phyloP scores from a whole-genome alignment of 2,888 invertebrate genomes.

The Dinocampus coccinellae region DNA sequence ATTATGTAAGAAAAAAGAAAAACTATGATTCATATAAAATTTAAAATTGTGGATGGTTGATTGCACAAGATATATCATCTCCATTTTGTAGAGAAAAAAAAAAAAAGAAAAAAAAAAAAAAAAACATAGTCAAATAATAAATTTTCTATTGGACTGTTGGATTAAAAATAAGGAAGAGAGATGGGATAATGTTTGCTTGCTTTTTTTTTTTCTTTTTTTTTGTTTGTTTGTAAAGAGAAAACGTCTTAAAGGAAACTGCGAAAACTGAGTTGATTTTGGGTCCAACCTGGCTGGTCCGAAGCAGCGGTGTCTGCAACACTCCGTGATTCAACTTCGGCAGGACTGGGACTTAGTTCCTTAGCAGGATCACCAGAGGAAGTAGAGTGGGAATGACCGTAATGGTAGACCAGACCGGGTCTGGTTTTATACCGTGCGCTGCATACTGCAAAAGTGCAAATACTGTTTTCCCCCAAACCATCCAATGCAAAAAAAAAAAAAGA shows the following conservation, averaged over 20 bases:
- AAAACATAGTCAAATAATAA: conserved; percentile 34
- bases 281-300: conserved; percentile 72
- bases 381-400: conserved; percentile 91
- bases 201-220: conserved; percentile 31
- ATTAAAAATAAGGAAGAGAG: conserved; percentile 38
- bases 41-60: conserved; percentile 25
- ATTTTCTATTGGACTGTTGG: conserved; percentile 30
- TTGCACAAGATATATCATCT: conserved; percentile 36
- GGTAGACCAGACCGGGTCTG: conserved; percentile 94
- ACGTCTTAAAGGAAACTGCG: conserved; percentile 60
- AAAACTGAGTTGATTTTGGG: conserved; percentile 73
- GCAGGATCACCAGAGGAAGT: conserved; percentile 70
- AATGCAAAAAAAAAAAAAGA: conserved; percentile 61
- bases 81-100: conserved; percentile 21
- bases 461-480: conserved; percentile 68
- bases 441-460: conserved; percentile 77
- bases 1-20: conserved; percentile 33
- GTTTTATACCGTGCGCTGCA: conserved; percentile 98
- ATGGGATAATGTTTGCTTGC: conserved; percentile 31
- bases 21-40: conserved; percentile 37
- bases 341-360: conserved; percentile 70
- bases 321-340: conserved; percentile 70
- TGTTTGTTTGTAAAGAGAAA: conserved; percentile 32
- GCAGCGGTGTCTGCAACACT: conserved; percentile 69
- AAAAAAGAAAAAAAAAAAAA: no score